Evolutionary conservation across 2,113 vertebrate genomes (phyloP), one percentile per base, ranked within the genome.

Genomic region (Callopanchax toddi): DNA sequence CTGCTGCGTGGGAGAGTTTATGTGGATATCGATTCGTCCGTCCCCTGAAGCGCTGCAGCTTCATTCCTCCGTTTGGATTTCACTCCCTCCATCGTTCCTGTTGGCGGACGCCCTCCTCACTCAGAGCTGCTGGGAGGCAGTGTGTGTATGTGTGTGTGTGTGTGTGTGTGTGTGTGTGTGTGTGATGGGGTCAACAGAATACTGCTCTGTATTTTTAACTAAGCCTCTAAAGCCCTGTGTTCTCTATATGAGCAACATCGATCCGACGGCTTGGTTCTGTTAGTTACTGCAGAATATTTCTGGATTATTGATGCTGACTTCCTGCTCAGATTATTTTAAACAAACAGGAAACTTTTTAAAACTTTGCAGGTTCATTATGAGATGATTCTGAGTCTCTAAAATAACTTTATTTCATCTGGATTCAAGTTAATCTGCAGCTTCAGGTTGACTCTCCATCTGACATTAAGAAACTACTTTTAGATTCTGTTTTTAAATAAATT

Each of bases 1-100:
- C 74, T 17, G 67, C 20, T 82, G 89, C 49, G 89, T 89, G 65
- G 89, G 89, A 80, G 86, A 60, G 56, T 61, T 78, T 55, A 63
- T 46, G 26, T 16, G 62, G 6, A 49, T 73, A 90, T 90, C 17
- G 89, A 90, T 88, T 60, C 18, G 60, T 84, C 68, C 80, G 52
- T 48, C 68, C 81, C 87, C 86, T 32, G 63, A 25, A 87, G 86
- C 77, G 13, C 9, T 67, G 62, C 15, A 70, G 70, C 67, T 58
- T 56, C 53, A 57, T 48, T 67, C 46, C 63, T 72, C 51, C 23
- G 39, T 70, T 55, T 72, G 61, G 67, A 62, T 72, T 71, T 67
- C 29, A 60, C 61, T 66, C 62, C 5, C 36, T 59, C 77, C 22
- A 16, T 76, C 74, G 11, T 75, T 80, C 68, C 64, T 70, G 64